Base-by-base conservation (phyloP, 2,888 invertebrate species). In the Drosophila anomalipes region DNA sequence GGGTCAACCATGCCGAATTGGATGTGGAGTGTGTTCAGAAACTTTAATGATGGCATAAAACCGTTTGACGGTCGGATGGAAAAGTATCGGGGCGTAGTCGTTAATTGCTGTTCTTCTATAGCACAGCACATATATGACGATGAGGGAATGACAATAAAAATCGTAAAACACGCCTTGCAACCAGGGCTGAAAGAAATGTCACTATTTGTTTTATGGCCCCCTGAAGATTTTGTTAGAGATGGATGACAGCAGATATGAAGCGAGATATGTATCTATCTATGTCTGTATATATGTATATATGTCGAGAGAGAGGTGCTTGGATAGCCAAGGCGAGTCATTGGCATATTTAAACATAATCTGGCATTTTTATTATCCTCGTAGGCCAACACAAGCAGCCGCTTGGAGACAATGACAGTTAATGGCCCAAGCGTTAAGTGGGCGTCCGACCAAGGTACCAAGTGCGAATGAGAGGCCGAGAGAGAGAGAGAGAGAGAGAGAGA, bases 321-420 rank as follows among this genome's bases (percentile, higher is more conserved):
- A 28, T 47, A 33, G 53, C 26, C 37, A 39, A 12, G 37, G 53
- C 47, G 39, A 75, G 60, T 57, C 86, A 68, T 81, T 82, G 87
- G 87, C 85, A 84, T 86, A 90, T 86, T 86, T 90, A 74, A 90
- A 81, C 79, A 86, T 90, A 90, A 89, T 86, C 86, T 86, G 70
- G 77, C 76, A 68, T 89, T 86, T 83, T 90, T 84, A 89, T 80
- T 89, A 89, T 90, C 82, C 89, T 86, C 81, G 77, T 81, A 77
- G 74, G 88, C 70, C 69, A 78, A 77, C 41, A 63, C 78, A 83
- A 72, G 32, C 47, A 69, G 65, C 77, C 72, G 33, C 67, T 66
- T 67, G 74, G 70, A 74, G 78, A 88, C 88, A 85, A 80, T 88
- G 88, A 86, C 88, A 69, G 84, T 73, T 89, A 89, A 84, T 81